These are phyloP conservation scores for Columba guinea DNA, from an alignment of 2,797 vertebrate species.

Conservation along the genomic window DNA sequence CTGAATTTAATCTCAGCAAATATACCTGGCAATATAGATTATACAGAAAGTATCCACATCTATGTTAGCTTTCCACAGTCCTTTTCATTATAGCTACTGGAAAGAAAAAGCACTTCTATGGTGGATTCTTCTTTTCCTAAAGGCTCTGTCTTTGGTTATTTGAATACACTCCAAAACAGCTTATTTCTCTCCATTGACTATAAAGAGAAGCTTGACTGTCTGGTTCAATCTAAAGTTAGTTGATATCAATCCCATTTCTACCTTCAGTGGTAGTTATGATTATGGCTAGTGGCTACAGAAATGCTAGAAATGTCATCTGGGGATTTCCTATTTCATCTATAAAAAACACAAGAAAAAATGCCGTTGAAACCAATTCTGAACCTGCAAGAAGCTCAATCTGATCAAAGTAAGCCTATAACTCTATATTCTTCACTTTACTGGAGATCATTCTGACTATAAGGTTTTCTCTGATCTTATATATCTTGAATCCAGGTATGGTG, in stretches of 20 bases:
- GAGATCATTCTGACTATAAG: not conserved
- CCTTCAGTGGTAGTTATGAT: not conserved
- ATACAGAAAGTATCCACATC: not conserved
- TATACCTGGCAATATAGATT: not conserved
- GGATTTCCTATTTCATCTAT: not conserved
- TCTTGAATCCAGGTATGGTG: not conserved
- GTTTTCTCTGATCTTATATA: not conserved
- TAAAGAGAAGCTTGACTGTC: not conserved
- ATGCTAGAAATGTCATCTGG: not conserved
- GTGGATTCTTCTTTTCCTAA: not conserved
- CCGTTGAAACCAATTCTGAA: not conserved
- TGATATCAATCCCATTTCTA: not conserved
- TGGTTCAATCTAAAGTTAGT: not conserved
- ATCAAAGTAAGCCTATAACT: not conserved
- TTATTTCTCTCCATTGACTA: not conserved
- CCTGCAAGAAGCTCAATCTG: not conserved
- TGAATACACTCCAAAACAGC: not conserved
- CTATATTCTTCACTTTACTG: not conserved
- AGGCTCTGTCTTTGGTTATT: not conserved
- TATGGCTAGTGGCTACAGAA: not conserved
- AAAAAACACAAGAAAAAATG: not conserved
- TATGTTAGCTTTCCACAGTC: not conserved
- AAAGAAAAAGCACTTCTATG: not conserved
- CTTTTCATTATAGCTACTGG: not conserved
- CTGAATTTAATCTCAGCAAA: not conserved